Percentiles rank a stretch among this genome's conserved stretches.
phyloP scores from a whole-genome alignment of 2,113 vertebrate species.

The Theristicus caerulescens region DNA sequence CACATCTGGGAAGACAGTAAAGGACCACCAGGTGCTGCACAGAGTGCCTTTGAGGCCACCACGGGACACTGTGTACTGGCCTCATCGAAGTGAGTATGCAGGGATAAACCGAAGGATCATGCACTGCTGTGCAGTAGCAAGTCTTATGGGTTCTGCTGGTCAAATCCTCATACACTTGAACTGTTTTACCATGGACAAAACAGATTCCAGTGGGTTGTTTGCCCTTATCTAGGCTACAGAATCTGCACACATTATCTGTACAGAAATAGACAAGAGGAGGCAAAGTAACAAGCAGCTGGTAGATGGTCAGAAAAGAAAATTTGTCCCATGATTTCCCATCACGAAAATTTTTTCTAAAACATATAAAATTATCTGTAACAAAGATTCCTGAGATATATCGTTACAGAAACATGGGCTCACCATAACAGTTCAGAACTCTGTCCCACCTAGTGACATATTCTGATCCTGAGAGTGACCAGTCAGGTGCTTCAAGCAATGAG shows the following conservation, averaged over 20 bases:
- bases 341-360: not conserved
- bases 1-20: not conserved
- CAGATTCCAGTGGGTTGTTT: not conserved
- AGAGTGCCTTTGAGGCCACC: not conserved
- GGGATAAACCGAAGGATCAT: not conserved
- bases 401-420: not conserved
- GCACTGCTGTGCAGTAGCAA: not conserved
- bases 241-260: rapidly evolving
- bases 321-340: not conserved
- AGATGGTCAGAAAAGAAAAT: not conserved
- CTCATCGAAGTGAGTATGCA: not conserved
- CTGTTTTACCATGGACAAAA: not conserved
- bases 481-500: not conserved
- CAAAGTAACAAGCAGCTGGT: not conserved
- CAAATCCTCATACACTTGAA: not conserved
- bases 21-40: rapidly evolving
- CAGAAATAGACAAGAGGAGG: not conserved
- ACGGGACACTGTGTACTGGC: rapidly evolving
- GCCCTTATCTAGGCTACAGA: not conserved
- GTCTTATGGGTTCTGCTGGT: not conserved
- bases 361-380: not conserved
- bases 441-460: not conserved
- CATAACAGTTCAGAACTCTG: not conserved
- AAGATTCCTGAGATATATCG: not conserved
- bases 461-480: not conserved